Base-by-base conservation (phyloP, 2,797 vertebrate genomes). In the Scolopax rusticola region DNA sequence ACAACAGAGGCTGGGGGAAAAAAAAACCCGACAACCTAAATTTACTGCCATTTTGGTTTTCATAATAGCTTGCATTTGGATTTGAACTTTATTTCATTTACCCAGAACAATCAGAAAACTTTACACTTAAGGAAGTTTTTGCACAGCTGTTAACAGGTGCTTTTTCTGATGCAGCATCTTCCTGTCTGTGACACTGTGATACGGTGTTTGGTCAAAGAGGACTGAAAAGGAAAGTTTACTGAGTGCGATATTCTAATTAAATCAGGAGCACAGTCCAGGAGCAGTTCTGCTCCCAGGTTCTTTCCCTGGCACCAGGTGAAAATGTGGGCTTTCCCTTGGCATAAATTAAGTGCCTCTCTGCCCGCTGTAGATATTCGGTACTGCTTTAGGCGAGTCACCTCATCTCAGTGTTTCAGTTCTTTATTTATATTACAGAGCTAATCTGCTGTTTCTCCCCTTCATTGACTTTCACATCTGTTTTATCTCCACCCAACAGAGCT, bases 141-240 rank as follows among this genome's bases (percentile, higher is more conserved):
- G 87, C 65, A 92, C 64, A 93, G 57, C 83, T 96, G 56, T 93
- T 91, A 51, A 93, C 87, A 97, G 64, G 13, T 82, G 45, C 50
- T 97, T 97, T 96, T 95, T 93, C 89, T 96, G 92, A 97, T 97
- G 94, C 74, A 94, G 65, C 76, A 87, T 95, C 82, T 95, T 97
- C 85, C 63, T 94, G 83, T 84, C 59, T 96, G 84, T 91, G 91
- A 80, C 75, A 85, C 84, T 82, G 75, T 94, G 90, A 83, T 93
- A 84, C 21, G n/a, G 83, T 70, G 48, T 84, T 77, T 67, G 10
- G 9, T 71, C 89, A 85, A 91, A 95, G 79, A 88, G 64, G 59
- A 87, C 20, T 79, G 32, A 81, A 90, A 95, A 89, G 82, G 67
- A 80, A 87, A 95, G 61, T 38, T 76, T 80, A 76, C 60, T 79